phyloP scores from a whole-genome alignment of 2,113 vertebrate species.

The Mobula birostris region DNA sequence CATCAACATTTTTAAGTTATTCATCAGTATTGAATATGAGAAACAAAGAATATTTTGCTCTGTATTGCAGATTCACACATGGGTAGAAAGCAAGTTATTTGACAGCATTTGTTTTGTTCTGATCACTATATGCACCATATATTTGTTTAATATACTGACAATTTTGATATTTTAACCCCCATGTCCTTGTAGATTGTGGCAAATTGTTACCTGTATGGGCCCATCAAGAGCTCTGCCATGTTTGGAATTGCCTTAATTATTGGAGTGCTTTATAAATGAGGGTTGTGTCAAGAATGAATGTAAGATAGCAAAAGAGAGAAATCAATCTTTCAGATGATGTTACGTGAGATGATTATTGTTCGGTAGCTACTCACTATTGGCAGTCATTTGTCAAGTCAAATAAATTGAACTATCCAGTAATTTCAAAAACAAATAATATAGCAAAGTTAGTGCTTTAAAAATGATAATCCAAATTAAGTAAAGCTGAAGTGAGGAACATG shows the following conservation, averaged over 20 bases:
- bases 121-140: background rate
- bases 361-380: background rate
- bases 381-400: background rate
- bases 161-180: background rate
- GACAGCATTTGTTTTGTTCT: too few relatives aligned
- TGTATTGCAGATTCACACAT: background rate
- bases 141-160: background rate
- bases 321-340: background rate
- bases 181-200: background rate
- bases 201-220: slow-evolving; percentile 8
- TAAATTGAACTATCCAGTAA: background rate
- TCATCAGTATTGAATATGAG: background rate
- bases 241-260: background rate
- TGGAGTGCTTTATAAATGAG: background rate
- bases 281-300: background rate
- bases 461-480: background rate
- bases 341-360: background rate
- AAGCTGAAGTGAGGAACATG: background rate
- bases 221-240: background rate
- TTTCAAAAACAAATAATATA: background rate
- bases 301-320: background rate
- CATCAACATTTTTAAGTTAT: background rate
- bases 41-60: background rate
- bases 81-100: background rate
- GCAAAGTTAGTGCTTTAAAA: background rate